These are phyloP conservation scores for Copidosoma floridanum DNA, from an alignment of 1,140 invertebrate species.

Conservation along the genomic window DNA sequence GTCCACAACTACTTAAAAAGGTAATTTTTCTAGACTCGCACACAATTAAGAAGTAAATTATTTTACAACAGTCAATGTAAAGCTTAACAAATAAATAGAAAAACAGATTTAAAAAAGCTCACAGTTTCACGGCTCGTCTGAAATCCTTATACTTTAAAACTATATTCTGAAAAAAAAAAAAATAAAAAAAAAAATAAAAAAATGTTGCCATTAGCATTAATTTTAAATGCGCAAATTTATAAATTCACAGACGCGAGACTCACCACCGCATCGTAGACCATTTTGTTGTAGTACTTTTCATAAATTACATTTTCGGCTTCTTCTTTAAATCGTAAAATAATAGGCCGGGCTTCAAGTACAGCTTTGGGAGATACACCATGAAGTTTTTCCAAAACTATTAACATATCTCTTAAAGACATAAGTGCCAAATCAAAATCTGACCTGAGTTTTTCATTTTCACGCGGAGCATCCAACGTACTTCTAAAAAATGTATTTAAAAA, in stretches of 20 bases:
- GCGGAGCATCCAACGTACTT: conserved; percentile 4
- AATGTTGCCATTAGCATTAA: neutral
- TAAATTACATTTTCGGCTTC: neutral
- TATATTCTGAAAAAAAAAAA: conserved; percentile 24
- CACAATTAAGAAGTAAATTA: too few species aligned
- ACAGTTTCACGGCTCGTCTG: too few species aligned
- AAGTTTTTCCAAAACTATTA: conserved; percentile 3
- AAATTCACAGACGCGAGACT: too few species aligned
- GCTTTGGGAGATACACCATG: conserved; percentile 8
- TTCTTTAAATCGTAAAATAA: conserved; percentile 1
- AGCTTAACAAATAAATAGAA: too few species aligned
- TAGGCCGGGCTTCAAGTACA: neutral
- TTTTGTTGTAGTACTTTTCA: conserved; percentile 6
- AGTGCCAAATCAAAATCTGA: conserved; percentile 25
- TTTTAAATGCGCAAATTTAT: too few species aligned
- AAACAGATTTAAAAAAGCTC: too few species aligned
- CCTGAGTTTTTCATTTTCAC: conserved; percentile 17
- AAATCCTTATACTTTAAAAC: conserved; percentile 11
- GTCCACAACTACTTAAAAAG: too few species aligned
- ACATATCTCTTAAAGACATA: conserved; percentile 25
- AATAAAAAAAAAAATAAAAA: neutral
- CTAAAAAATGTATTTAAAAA: too few species aligned
- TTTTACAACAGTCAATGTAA: too few species aligned
- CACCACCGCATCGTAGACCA: conserved; percentile 30
- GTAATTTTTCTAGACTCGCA: too few species aligned